These are phyloP conservation scores for Drosophila siamana DNA, from an alignment of 2,888 invertebrate species.

Conservation along the genomic window DNA sequence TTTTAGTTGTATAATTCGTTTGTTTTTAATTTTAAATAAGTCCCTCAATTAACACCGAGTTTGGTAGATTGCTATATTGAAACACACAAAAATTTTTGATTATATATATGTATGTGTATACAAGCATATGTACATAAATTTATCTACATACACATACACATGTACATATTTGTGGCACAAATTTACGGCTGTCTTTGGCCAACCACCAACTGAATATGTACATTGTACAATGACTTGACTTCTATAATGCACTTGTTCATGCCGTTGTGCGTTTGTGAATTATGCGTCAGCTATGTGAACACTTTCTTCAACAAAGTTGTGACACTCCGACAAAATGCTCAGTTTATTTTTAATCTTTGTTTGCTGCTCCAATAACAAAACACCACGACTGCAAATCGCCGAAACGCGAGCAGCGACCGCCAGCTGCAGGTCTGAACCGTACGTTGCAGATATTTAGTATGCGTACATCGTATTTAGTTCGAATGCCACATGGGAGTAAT, in stretches of 20 bases:
- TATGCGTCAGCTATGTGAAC: constrained; percentile 32
- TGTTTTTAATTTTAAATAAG: constrained; percentile 48
- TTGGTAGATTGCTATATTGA: constrained; percentile 9
- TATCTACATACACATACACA: constrained; percentile 1
- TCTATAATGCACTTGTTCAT: constrained; percentile 43
- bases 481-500: constrained; percentile 10
- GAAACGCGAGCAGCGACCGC: constrained; percentile 32
- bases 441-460: constrained; percentile 14
- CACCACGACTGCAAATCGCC: constrained; percentile 74
- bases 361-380: constrained; percentile 74
- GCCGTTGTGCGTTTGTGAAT: constrained; percentile 42
- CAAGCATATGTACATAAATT: background rate
- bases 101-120: constrained; percentile 1
- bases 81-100: constrained; percentile 7
- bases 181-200: constrained; percentile 15
- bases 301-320: constrained; percentile 47
- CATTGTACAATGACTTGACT: constrained; percentile 6
- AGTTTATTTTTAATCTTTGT: constrained; percentile 72
- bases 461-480: constrained; percentile 20
- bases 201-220: constrained; percentile 36
- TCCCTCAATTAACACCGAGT: constrained; percentile 50
- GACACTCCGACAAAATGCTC: constrained; percentile 45
- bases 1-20: constrained; percentile 55
- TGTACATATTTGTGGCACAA: constrained; percentile 2
- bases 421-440: constrained; percentile 20